Evolutionary conservation across 2,797 vertebrate species (phyloP).

Genomic region (Esox lucius): DNA sequence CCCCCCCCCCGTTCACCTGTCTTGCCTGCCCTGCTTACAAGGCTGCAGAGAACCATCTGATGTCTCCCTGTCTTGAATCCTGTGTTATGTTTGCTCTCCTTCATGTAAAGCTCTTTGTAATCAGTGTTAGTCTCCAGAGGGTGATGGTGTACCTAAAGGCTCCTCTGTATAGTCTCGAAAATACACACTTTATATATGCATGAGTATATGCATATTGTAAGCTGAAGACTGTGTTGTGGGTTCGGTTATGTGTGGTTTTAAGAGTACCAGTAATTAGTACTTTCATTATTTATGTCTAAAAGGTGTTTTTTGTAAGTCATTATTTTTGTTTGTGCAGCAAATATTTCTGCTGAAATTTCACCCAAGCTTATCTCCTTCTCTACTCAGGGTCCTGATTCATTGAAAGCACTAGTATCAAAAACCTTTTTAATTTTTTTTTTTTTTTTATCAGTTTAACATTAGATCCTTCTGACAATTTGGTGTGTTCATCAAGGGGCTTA

Average conservation of each 20-base stretch:
- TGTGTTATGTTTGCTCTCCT: conserved; percentile 61
- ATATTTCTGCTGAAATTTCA: conserved; percentile 61
- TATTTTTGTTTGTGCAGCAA: conserved; percentile 51
- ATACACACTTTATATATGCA: conserved; percentile 70
- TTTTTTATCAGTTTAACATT: conserved; percentile 17
- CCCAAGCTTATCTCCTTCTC: conserved; percentile 66
- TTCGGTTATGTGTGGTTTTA: conserved; percentile 64
- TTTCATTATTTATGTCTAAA: conserved; percentile 73
- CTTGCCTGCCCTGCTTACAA: conserved; percentile 67
- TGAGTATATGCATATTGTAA: conserved; percentile 76
- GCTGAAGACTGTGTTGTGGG: conserved; percentile 62
- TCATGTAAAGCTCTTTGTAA: conserved; percentile 61
- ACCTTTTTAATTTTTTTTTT: conserved; percentile 21
- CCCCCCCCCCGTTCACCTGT: conserved; percentile 53
- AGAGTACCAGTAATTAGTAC: conserved; percentile 51
- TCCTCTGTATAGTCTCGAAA: conserved; percentile 64
- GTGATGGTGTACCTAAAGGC: conserved; percentile 63
- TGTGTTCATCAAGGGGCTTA: conserved; percentile 17
- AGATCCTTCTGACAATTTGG: conserved; percentile 12
- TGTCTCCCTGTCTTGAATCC: conserved; percentile 30
- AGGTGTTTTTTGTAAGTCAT: conserved; percentile 56
- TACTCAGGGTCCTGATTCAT: conserved; percentile 76
- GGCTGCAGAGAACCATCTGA: conserved; percentile 55
- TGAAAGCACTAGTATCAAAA: conserved; percentile 69
- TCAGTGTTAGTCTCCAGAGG: conserved; percentile 68